Evolutionary conservation across 2,113 vertebrate genomes (phyloP).

Genomic region (Calcarius ornatus): DNA sequence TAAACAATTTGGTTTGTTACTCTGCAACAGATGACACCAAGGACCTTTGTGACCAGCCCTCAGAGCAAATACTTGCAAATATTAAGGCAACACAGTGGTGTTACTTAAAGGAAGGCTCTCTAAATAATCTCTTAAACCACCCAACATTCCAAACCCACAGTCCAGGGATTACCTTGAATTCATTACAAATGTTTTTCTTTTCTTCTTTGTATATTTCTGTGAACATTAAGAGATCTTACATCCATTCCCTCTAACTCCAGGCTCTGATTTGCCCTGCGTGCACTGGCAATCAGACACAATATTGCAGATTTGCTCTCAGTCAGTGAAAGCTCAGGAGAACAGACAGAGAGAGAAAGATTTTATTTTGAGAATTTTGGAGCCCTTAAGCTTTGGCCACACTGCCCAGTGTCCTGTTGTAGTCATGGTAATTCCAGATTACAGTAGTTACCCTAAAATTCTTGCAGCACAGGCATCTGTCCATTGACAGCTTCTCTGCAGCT

Average conservation of each 20-base stretch:
- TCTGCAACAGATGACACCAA: neutral
- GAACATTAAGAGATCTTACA: neutral
- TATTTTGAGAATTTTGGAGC: neutral
- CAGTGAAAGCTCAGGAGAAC: neutral
- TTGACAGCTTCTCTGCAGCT: neutral
- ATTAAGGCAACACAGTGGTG: neutral
- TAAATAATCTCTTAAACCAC: neutral
- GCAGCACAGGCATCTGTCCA: neutral
- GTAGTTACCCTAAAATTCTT: neutral
- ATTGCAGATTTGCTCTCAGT: neutral
- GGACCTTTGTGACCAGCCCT: neutral
- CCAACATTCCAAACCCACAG: neutral
- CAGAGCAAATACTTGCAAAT: neutral
- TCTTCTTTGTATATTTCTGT: neutral
- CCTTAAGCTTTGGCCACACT: neutral
- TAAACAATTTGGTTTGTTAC: neutral
- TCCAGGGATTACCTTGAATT: neutral
- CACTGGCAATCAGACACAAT: neutral
- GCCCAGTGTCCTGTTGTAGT: neutral
- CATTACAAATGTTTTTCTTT: neutral
- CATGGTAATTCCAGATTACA: neutral
- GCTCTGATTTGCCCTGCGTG: neutral
- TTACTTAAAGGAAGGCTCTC: neutral
- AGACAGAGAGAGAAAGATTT: rapidly evolving
- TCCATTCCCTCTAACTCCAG: neutral